phyloP scores from a whole-genome alignment of 2,888 invertebrate genomes.

The Ceriagrion tenellum region DNA sequence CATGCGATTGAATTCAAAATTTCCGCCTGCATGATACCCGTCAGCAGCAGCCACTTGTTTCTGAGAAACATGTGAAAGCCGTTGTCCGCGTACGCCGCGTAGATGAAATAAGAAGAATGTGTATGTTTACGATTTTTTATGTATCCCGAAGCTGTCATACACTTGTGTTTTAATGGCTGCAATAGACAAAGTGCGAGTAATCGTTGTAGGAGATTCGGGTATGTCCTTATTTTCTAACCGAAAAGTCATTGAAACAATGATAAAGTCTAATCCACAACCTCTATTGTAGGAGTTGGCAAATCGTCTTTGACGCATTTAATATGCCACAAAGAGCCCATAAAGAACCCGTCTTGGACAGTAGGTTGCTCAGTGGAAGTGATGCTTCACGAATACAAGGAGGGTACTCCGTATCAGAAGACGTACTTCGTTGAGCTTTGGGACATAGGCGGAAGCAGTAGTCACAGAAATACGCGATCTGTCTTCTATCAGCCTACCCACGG shows the following conservation, averaged over 20 bases:
- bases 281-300: constrained; percentile 93
- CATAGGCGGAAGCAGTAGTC: constrained; percentile 96
- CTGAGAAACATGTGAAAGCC: constrained; percentile 11
- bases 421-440: constrained; percentile 98
- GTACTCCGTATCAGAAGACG: constrained; percentile 93
- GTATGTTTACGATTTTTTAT: constrained; percentile 59
- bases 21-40: no score
- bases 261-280: constrained; percentile 60
- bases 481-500: constrained; percentile 98
- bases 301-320: constrained; percentile 95
- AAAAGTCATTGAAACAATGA: constrained; percentile 42
- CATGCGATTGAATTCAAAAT: no score
- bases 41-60: no score
- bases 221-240: constrained; percentile 73
- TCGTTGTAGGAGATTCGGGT: constrained; percentile 96
- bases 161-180: constrained; percentile 83
- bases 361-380: constrained; percentile 98
- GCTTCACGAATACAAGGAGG: constrained; percentile 96
- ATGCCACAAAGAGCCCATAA: constrained; percentile 91
- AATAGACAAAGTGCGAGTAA: constrained; percentile 93
- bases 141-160: neutral
- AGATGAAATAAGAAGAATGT: neutral
- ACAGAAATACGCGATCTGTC: constrained; percentile 94
- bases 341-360: constrained; percentile 96
- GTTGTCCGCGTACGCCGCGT: neutral